Conservation (phyloP, 2,113 vertebrate species). For the Psittacula cyanocephala region DNA sequence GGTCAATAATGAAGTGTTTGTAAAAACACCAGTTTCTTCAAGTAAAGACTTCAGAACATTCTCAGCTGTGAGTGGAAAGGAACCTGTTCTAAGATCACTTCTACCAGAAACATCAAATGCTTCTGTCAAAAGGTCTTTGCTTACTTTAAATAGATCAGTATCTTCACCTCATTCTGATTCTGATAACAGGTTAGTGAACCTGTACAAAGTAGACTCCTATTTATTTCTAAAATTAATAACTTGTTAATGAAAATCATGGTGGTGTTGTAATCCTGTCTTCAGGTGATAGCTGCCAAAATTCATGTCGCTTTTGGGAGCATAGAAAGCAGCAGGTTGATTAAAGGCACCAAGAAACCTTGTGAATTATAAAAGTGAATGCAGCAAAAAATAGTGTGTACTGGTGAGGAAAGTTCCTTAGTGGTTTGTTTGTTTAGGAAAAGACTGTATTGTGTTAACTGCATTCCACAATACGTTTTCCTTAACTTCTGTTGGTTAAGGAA, state of each 20-base stretch:
- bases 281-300: background rate
- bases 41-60: slow-evolving; percentile 66
- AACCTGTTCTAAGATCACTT: slow-evolving; percentile 62
- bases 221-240: background rate
- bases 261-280: background rate
- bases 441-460: background rate
- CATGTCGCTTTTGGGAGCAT: background rate
- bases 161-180: slow-evolving; percentile 65
- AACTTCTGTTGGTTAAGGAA: background rate
- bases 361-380: background rate
- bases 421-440: background rate
- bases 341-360: background rate
- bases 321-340: background rate
- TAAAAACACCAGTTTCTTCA: slow-evolving; percentile 55
- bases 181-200: slow-evolving; percentile 70
- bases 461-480: background rate
- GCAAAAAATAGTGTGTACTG: background rate
- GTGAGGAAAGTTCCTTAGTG: background rate
- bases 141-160: slow-evolving; percentile 42
- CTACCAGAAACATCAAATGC: slow-evolving; percentile 57
- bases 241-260: background rate
- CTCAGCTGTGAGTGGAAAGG: slow-evolving; percentile 40
- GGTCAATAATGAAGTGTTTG: slow-evolving; percentile 67
- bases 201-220: background rate
- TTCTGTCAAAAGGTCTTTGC: slow-evolving; percentile 52